phyloP scores from a whole-genome alignment of 2,113 vertebrate species.

The Pelodiscus sinensis region DNA sequence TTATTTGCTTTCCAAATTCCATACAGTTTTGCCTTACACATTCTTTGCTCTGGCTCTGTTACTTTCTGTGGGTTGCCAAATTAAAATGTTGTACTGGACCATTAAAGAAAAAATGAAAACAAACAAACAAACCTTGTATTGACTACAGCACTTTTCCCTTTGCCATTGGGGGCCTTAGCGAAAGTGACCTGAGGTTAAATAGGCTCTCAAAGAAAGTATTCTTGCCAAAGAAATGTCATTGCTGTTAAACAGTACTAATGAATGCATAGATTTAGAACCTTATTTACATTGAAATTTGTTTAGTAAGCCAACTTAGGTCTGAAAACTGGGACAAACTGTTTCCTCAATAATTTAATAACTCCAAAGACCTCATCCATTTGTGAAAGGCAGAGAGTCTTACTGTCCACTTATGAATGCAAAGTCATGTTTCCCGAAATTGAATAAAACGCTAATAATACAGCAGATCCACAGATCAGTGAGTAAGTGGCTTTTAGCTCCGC shows the following conservation, averaged over 20 bases:
- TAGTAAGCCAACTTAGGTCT: constrained; percentile 70
- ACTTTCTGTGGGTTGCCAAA: constrained; percentile 30
- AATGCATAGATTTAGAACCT: constrained; percentile 73
- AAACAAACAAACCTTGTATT: constrained; percentile 72
- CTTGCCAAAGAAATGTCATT: constrained; percentile 72
- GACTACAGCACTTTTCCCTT: neutral
- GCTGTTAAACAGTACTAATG: constrained; percentile 64
- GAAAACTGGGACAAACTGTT: constrained; percentile 73
- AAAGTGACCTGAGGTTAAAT: constrained; percentile 63
- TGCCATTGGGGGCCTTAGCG: constrained; percentile 35
- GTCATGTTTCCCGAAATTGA: constrained; percentile 72
- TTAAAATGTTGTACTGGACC: neutral
- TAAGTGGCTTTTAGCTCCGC: constrained; percentile 76
- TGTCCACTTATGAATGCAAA: constrained; percentile 75
- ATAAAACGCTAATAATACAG: constrained; percentile 77
- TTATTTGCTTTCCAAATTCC: constrained; percentile 19
- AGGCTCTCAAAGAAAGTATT: constrained; percentile 62
- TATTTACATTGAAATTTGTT: constrained; percentile 77
- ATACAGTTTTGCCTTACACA: neutral
- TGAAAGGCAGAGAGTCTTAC: constrained; percentile 63
- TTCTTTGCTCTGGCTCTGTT: constrained; percentile 17
- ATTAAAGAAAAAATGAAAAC: constrained; percentile 55
- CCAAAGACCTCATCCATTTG: constrained; percentile 68
- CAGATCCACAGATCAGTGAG: constrained; percentile 68
- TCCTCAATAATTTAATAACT: constrained; percentile 75